phyloP scores from a whole-genome alignment of 2,797 vertebrate genomes.

The Sebastes steindachneri region DNA sequence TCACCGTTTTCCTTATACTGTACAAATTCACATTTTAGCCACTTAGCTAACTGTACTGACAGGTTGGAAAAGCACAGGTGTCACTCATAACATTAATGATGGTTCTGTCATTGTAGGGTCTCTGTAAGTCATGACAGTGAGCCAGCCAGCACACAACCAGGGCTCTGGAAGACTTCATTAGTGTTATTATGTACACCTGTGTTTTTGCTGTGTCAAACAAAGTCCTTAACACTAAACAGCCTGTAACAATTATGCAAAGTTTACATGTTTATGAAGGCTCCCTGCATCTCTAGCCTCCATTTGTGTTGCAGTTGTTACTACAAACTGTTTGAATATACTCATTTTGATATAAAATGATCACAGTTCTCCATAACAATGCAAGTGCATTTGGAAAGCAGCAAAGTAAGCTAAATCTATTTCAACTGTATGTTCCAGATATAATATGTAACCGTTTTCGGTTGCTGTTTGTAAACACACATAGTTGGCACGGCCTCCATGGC shows the following conservation, averaged over 20 bases:
- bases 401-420: background rate
- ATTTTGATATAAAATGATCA: background rate
- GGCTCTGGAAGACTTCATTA: rapidly evolving
- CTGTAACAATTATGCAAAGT: background rate
- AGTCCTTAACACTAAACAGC: background rate
- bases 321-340: background rate
- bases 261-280: background rate
- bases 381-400: background rate
- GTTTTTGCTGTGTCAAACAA: background rate
- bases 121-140: background rate
- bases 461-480: no score
- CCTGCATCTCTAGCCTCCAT: background rate
- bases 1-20: background rate
- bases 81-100: background rate
- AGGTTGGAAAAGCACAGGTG: background rate
- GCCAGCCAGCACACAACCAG: no score
- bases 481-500: no score
- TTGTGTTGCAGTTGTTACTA: background rate
- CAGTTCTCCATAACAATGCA: background rate
- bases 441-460: no score
- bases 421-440: background rate
- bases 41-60: background rate
- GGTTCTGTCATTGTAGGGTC: background rate
- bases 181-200: background rate
- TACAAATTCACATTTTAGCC: background rate